Conservation (phyloP, 2,113 vertebrate genomes). For the Cyrtonyx montezumae region DNA sequence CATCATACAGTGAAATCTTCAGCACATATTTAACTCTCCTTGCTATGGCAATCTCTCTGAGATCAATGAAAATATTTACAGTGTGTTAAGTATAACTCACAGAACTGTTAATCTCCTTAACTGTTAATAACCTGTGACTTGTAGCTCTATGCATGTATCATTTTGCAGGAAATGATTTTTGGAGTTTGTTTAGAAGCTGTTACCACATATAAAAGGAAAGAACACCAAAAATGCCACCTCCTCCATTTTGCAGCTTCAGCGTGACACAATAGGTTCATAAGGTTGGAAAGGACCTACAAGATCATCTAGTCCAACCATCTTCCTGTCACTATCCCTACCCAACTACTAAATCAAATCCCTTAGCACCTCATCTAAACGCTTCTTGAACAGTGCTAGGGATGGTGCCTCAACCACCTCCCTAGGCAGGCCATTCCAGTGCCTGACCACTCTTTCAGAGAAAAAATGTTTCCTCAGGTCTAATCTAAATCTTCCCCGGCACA, state of each 20-base stretch:
- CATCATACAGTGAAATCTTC: neutral
- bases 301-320: no score
- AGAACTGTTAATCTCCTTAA: neutral
- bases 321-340: no score
- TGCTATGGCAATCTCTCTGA: neutral
- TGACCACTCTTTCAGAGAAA: no score
- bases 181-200: neutral
- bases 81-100: neutral
- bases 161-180: conserved; percentile 10
- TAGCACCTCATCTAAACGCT: no score
- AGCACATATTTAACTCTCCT: neutral
- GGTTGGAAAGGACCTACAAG: no score
- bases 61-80: neutral
- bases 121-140: neutral
- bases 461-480: no score
- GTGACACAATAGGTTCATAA: no score
- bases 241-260: conserved; percentile 39
- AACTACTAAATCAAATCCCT: no score
- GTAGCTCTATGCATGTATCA: neutral
- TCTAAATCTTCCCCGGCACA: no score
- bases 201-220: neutral
- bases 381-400: no score
- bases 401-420: no score
- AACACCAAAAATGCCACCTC: neutral
- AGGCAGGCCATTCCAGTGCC: no score